Conservation (phyloP, 1,140 invertebrate genomes). For the Orius laevigatus region DNA sequence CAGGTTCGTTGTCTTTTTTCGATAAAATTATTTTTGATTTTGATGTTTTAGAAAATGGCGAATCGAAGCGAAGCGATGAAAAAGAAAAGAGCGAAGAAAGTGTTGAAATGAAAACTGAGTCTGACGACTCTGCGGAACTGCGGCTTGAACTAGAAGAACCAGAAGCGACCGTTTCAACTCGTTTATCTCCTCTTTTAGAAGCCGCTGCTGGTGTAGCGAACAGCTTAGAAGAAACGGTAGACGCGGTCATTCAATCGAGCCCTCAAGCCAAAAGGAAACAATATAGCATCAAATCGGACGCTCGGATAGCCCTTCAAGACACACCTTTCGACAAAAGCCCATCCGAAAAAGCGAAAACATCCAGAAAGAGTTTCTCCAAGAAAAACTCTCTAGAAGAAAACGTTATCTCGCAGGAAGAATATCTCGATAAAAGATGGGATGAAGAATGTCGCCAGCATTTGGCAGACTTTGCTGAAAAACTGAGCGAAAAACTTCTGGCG, state of each 20-base stretch:
- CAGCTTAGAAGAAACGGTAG: slow-evolving; percentile 48
- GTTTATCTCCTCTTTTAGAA: slow-evolving; percentile 34
- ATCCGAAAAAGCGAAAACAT: not conserved
- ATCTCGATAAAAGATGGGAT: slow-evolving; percentile 28
- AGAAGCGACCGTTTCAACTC: slow-evolving; percentile 9
- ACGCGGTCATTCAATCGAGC: slow-evolving; percentile 40
- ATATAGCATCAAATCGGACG: slow-evolving; percentile 29
- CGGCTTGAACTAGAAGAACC: slow-evolving; percentile 17
- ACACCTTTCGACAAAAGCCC: not conserved
- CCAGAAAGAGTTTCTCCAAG: too few relatives aligned
- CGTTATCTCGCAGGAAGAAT: not conserved
- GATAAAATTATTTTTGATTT: not conserved
- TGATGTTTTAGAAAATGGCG: not conserved
- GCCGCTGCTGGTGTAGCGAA: slow-evolving; percentile 45
- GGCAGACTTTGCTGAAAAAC: slow-evolving; percentile 58
- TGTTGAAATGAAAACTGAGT: not conserved
- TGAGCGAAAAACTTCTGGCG: slow-evolving; percentile 51
- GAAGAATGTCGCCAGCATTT: slow-evolving; percentile 48
- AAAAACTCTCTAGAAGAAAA: too few relatives aligned
- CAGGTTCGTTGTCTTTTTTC: slow-evolving; percentile 3
- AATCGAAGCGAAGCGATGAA: not conserved
- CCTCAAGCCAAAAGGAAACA: slow-evolving; percentile 33
- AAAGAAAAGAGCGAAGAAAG: not conserved
- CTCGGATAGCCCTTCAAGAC: slow-evolving; percentile 20
- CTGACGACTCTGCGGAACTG: not conserved